Evolutionary conservation across 2,888 invertebrate genomes (phyloP), one percentile per base, ranked within the genome.

Genomic region (Drymonia ruficornis): DNA sequence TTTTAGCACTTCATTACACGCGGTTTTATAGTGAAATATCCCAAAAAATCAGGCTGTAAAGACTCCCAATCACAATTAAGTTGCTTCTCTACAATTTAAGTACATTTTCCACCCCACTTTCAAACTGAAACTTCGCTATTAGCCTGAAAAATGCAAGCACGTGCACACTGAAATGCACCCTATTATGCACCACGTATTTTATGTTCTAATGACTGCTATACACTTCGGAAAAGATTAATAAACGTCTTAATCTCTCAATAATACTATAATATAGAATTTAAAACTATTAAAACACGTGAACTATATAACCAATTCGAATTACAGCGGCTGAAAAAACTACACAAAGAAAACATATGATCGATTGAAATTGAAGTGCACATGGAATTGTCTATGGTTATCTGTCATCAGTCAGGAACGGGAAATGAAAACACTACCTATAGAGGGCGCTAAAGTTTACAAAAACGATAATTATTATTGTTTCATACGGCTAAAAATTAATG

Each of bases 341-440:
- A 92, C 91, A 91, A 92, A 91, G 92, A 92, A 92, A 92, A 92
- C 92, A 92, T 92, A 91, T 92, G 92, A 92, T 92, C 92, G 92
- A 92, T 92, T 86, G 91, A 85, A 86, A 81, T 82, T 87, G 84
- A 88, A 88, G 84, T 91, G 91, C 91, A 92, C 91, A 91, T 91
- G 91, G 84, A 85, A 59, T 87, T 80, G 83, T 90, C 89, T 87
- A 86, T 88, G 86, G 79, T 70, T 77, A 74, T 54, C 78, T 75
- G 80, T 81, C 79, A 81, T 64, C 56, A 59, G 59, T 55, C 59
- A 72, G 63, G 66, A 63, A 67, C 59, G 59, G 63, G 60, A 59
- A 63, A 64, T 64, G 60, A 55, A 55, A 45, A 61, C 45, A 38
- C 48, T 67, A 13, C 19, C 18, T 50, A 38, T 8, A 55, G 56